Evolutionary conservation across 1,140 invertebrate species (phyloP), one percentile per base, ranked within the genome.

Genomic region (Acyrthosiphon pisum): DNA sequence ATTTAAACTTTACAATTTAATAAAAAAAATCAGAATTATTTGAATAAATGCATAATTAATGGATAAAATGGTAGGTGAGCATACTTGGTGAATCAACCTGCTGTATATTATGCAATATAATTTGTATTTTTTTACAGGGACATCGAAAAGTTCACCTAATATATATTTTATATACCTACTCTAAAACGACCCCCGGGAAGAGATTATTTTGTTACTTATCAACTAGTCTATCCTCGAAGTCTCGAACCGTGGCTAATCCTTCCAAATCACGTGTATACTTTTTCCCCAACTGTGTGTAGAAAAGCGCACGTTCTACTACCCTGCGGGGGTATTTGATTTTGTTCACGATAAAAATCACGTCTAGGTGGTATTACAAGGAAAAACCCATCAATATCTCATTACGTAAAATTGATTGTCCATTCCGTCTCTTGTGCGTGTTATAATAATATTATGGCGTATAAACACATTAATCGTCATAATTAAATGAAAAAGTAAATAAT

Each of bases 161-260:
- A 53, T 68, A 76, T 76, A 76, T 76, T n/a, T 76, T n/a, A n/a
- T 76, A 76, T 76, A 76, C n/a, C 11, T 76, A 76, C 30, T 48
- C 20, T 11, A 22, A 87, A 87, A n/a, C 18, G 46, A 50, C 86
- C 46, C 30, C 1, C 6, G 18, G 14, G 30, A 87, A 48, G 30
- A 87, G 46, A 87, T 87, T 87, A 48, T 87, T 20, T n/a, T 48
- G 76, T 83, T 76, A 76, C 60, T 76, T 76, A 76, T 76, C 30
- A n/a, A n/a, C 60, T 14, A 76, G 30, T 6, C 14, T 76, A 76
- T 76, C n/a, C 30, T 76, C 3, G 14, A 76, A 76, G 60, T 14
- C 60, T 76, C 14, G 18, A n/a, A 76, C 60, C 6, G 0, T n/a
- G 60, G 14, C 14, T n/a, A n/a, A 76, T 76, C 30, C 14, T 76